Percentiles rank a stretch among this genome's conserved stretches.
phyloP scores from a whole-genome alignment of 2,797 vertebrate species.

The Lemur catta region DNA sequence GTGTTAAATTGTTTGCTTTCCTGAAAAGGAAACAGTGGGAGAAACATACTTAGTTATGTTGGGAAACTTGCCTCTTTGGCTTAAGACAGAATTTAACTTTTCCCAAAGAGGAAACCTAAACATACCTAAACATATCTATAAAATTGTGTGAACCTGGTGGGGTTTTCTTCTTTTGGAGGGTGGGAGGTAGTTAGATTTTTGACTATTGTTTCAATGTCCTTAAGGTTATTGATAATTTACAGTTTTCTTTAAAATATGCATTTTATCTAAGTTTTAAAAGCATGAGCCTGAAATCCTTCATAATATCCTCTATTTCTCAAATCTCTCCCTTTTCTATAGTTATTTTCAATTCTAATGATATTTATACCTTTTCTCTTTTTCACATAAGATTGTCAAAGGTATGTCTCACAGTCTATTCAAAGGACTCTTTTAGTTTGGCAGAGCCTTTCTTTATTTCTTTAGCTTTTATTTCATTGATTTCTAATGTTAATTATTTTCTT shows the following conservation, averaged over 20 bases:
- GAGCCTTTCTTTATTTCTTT: neutral
- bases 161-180: neutral
- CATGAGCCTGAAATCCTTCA: neutral
- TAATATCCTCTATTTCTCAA: neutral
- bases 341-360: neutral
- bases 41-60: neutral
- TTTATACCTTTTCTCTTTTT: neutral
- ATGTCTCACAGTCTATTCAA: neutral
- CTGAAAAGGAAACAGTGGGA: neutral
- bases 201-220: neutral
- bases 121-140: neutral
- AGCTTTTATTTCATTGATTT: neutral
- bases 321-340: neutral
- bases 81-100: conserved; percentile 9
- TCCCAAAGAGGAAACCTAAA: neutral
- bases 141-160: neutral
- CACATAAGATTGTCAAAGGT: neutral
- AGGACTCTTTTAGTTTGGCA: neutral
- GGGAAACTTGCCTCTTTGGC: neutral
- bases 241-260: neutral
- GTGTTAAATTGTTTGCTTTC: conserved; percentile 26
- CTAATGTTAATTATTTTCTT: neutral
- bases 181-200: neutral
- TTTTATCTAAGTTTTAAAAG: neutral
- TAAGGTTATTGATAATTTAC: neutral